These are phyloP conservation scores for Ascaphus truei DNA, from an alignment of 2,113 vertebrate genomes.

Conservation along the genomic window DNA sequence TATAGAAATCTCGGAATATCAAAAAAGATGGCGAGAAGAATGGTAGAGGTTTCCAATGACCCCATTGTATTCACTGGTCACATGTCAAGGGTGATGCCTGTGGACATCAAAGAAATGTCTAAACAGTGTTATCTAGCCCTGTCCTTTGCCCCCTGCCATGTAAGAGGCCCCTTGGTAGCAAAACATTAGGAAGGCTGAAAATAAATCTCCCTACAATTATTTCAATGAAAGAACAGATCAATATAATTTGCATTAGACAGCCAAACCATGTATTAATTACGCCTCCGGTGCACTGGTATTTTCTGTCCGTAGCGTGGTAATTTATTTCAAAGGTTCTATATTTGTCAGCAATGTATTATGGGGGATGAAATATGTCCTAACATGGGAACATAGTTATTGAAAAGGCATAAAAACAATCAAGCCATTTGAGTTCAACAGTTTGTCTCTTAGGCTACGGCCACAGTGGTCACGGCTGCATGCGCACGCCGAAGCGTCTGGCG, in stretches of 20 bases:
- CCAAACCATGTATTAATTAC: conserved; percentile 15
- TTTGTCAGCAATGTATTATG: no score
- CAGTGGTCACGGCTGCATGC: no score
- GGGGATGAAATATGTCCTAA: no score
- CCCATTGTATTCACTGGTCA: conserved; percentile 66
- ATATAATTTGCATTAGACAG: conserved; percentile 39
- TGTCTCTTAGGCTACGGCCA: no score
- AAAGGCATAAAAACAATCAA: no score
- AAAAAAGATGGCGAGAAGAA: conserved; percentile 59
- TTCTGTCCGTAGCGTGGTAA: no score
- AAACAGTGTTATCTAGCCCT: conserved; percentile 68
- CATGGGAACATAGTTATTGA: no score
- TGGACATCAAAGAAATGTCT: conserved; percentile 78
- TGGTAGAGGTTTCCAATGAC: conserved; percentile 45
- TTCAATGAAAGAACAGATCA: conserved; percentile 38
- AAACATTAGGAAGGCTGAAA: conserved; percentile 49
- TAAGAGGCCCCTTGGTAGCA: conserved; percentile 50
- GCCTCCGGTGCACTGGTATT: no score
- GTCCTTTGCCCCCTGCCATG: conserved; percentile 65
- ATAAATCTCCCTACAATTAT: conserved; percentile 36
- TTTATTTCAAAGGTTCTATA: no score
- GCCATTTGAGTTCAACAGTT: no score
- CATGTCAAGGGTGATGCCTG: conserved; percentile 54
- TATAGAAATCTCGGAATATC: conserved; percentile 46
- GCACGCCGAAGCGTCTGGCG: no score